Evolutionary conservation across 92 coral and sea anemone genomes (phyloP).

Genomic region (Porites cylindrica): DNA sequence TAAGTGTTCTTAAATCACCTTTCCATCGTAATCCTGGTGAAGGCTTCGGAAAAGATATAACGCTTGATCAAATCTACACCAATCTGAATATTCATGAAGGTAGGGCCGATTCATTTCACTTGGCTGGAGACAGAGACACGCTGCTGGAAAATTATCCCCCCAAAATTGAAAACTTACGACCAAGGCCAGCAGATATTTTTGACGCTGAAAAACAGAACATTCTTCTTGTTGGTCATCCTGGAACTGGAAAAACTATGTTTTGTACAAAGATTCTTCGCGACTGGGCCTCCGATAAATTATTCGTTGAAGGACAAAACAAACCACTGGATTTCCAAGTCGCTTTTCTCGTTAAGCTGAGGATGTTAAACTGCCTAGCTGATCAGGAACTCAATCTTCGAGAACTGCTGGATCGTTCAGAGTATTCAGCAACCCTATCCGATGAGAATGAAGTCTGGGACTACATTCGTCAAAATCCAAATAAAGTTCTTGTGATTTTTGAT

Average conservation of each 20-base stretch:
- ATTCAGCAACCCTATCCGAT: not conserved
- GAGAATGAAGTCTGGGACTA: not conserved
- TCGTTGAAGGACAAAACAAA: not conserved
- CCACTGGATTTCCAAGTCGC: not conserved
- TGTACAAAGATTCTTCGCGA: too few relatives aligned
- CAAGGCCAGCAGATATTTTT: too few relatives aligned
- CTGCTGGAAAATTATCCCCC: not conserved
- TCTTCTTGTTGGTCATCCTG: too few relatives aligned
- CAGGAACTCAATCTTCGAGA: not conserved
- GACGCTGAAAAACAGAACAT: too few relatives aligned
- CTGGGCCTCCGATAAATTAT: too few relatives aligned
- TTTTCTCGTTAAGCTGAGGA: slow-evolving; percentile 19
- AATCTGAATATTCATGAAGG: not conserved
- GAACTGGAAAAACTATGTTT: too few relatives aligned
- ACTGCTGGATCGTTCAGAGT: slow-evolving; percentile 8
- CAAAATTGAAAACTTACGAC: slow-evolving; percentile 8
- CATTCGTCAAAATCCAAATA: not conserved
- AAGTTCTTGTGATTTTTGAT: slow-evolving; percentile 49
- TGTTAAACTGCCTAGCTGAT: not conserved
- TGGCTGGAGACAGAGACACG: not conserved
- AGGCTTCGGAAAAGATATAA: not conserved
- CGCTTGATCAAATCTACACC: not conserved
- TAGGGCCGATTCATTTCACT: not conserved
- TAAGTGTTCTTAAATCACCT: too few relatives aligned
- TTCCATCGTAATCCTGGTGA: not conserved